A percentile compares a stretch with the other conserved stretches of the same genome.
Conservation (phyloP, 2,888 invertebrate species). For the Eristalis arbustorum region DNA sequence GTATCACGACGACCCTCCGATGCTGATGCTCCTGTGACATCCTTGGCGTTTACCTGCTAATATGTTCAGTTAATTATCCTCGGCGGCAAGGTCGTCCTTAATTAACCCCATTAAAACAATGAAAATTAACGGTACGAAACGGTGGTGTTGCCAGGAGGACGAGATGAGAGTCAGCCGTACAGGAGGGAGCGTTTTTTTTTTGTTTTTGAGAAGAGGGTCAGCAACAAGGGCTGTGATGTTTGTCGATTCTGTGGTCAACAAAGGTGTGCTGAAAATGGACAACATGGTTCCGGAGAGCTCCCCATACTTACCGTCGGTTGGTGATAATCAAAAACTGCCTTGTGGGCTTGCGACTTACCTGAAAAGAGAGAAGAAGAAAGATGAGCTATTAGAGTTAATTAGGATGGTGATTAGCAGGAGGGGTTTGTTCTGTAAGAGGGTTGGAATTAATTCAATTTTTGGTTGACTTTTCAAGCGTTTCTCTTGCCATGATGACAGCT, state of each 20-base stretch:
- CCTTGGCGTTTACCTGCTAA: conserved; percentile 58
- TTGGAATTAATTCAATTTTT: background rate
- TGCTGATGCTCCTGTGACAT: conserved; percentile 16
- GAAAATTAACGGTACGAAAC: conserved; percentile 56
- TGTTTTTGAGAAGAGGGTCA: background rate
- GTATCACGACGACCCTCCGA: background rate
- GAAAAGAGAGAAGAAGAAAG: conserved; percentile 6
- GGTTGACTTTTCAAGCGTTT: too few species aligned
- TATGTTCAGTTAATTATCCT: conserved; percentile 46
- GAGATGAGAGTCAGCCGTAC: background rate
- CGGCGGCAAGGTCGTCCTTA: conserved; percentile 46
- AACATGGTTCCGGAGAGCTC: background rate
- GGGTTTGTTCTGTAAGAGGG: background rate
- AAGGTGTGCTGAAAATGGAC: background rate
- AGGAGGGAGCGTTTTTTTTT: background rate
- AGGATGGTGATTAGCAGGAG: background rate
- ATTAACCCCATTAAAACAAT: conserved; percentile 65
- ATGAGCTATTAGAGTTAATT: background rate
- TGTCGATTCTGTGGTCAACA: background rate
- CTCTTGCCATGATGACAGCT: too few species aligned
- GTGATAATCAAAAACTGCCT: background rate
- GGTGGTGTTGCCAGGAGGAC: conserved; percentile 5
- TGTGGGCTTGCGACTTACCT: conserved; percentile 39
- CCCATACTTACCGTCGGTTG: conserved; percentile 22
- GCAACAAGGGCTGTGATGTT: background rate